These are phyloP conservation scores for Talpa occidentalis DNA, from an alignment of 2,113 vertebrate species.

Conservation along the genomic window DNA sequence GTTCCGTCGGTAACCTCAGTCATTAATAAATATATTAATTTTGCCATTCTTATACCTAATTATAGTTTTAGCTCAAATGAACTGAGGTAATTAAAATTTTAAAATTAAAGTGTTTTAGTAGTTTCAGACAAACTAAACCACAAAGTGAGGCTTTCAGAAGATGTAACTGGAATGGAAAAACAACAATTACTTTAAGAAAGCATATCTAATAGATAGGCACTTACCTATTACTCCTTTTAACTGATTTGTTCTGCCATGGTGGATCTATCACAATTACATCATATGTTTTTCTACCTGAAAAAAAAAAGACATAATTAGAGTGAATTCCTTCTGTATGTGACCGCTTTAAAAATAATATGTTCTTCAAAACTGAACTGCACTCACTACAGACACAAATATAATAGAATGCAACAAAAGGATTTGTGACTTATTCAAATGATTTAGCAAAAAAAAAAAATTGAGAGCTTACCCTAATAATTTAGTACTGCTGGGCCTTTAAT, in stretches of 20 bases:
- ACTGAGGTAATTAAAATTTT: slow-evolving; percentile 20
- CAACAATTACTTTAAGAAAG: slow-evolving; percentile 1
- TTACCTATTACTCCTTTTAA: slow-evolving; percentile 96
- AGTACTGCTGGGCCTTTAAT: neutral
- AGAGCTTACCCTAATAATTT: neutral
- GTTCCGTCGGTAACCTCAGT: neutral
- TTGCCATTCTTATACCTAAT: neutral
- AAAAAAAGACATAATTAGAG: slow-evolving; percentile 51
- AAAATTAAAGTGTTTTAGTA: neutral
- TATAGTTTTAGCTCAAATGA: neutral
- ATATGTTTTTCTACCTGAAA: slow-evolving; percentile 90
- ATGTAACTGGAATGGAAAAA: neutral
- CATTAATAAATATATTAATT: neutral
- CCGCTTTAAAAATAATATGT: slow-evolving; percentile 47
- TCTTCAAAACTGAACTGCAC: slow-evolving; percentile 11
- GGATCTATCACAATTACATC: slow-evolving; percentile 95
- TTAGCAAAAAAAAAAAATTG: slow-evolving; percentile 56
- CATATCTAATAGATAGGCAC: neutral
- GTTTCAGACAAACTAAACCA: neutral
- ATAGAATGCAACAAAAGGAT: neutral
- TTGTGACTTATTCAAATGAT: slow-evolving; percentile 35
- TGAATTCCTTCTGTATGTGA: neutral
- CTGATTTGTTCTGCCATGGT: slow-evolving; percentile 98
- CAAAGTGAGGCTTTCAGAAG: slow-evolving; percentile 5
- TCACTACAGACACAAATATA: neutral